Evolutionary conservation across 2,888 invertebrate species (phyloP), one percentile per base, ranked within the genome.

Genomic region (Rhorus exstirpatorius): DNA sequence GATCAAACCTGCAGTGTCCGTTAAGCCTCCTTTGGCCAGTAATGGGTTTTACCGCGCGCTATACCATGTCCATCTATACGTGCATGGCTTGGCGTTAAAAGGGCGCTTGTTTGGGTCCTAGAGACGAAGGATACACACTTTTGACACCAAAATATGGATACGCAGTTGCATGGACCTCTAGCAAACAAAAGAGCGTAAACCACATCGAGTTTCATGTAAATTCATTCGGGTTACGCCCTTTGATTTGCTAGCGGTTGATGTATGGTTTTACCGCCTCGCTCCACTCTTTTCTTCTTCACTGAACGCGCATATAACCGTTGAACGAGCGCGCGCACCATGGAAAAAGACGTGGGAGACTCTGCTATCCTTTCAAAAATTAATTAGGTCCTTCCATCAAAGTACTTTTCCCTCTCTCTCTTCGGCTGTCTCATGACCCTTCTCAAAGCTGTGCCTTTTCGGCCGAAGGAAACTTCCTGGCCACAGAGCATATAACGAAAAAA

Each of bases 301-400:
- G 44, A 81, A 60, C 35, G 51, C 31, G 41, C 58, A 35, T 44
- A 31, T 14, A n/a, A 49, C 12, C 17, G 46, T 67, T 55, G 60
- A 61, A 74, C 70, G 31, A 19, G 31, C 21, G 24, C 17, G 12
- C 74, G 53, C 58, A 68, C n/a, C 58, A 67, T 58, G 55, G 17
- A 74, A 65, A 51, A 70, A 19, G 38, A n/a, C 4, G 44, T 44
- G 58, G 14, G 19, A 41, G 68, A 51, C 26, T n/a, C n/a, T 60
- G 26, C 65, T 49, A 3, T 58, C 61, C 75, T 82, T 79, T 79
- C 78, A 71, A 79, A 79, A 79, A 82, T 82, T 82, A 79, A 79
- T 79, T 82, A 82, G 78, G 74, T 79, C 75, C 82, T 81, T 75
- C 74, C 82, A 75, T 82, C 82, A 82, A 82, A 82, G 82, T 82